These are phyloP conservation scores for Parochlus steinenii DNA, from an alignment of 2,888 invertebrate species.

Conservation along the genomic window DNA sequence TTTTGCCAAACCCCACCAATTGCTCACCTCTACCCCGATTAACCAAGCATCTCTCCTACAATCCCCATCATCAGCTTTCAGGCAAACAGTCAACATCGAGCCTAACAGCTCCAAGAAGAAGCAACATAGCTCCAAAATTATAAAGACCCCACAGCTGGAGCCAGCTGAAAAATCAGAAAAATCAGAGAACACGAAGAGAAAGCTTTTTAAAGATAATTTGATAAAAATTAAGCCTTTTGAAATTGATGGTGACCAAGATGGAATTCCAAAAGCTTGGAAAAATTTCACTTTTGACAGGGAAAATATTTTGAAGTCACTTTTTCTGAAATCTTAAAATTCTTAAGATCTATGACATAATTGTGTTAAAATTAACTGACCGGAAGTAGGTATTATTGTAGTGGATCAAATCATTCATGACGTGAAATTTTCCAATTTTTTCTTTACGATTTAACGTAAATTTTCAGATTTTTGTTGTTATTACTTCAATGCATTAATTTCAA, in stretches of 20 bases:
- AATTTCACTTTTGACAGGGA: slow-evolving; percentile 9
- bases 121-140: too few relatives aligned
- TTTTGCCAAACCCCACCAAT: too few relatives aligned
- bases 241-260: slow-evolving; percentile 1
- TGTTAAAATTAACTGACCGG: too few relatives aligned
- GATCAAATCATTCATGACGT: too few relatives aligned
- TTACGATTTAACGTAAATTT: too few relatives aligned
- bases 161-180: neutral
- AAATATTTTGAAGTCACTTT: slow-evolving; percentile 1
- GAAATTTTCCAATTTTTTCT: too few relatives aligned
- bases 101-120: slow-evolving; percentile 7
- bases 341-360: too few relatives aligned
- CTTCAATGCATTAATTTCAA: too few relatives aligned
- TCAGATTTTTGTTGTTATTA: too few relatives aligned
- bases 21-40: slow-evolving; percentile 6
- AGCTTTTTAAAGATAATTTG: slow-evolving; percentile 1
- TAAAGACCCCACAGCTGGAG: too few relatives aligned
- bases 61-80: slow-evolving; percentile 5
- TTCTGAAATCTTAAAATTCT: neutral
- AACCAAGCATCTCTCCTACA: neutral
- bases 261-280: slow-evolving; percentile 10
- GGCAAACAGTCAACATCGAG: slow-evolving; percentile 4
- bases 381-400: too few relatives aligned
- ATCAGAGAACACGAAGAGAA: slow-evolving; percentile 2
- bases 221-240: neutral